Conservation (phyloP, 2,797 vertebrate genomes). For the Karalla daura region DNA sequence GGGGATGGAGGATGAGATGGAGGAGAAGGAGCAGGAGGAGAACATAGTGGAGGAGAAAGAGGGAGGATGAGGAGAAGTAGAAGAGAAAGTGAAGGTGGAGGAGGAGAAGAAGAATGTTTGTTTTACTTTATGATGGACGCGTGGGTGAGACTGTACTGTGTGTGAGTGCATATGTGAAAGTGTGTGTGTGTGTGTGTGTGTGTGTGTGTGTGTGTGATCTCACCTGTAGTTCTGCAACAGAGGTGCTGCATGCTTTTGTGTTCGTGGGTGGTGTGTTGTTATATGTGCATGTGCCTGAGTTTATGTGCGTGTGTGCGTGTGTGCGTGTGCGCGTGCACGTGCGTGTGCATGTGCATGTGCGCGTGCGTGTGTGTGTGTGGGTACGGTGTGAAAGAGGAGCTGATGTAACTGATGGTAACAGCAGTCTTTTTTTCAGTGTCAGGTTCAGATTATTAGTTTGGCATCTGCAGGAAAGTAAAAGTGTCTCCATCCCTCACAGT, state of each 20-base stretch:
- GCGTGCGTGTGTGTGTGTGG: constrained; percentile 20
- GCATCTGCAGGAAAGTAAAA: constrained; percentile 40
- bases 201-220: constrained; percentile 19
- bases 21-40: no score
- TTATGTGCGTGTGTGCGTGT: constrained; percentile 10
- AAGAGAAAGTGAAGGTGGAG: constrained; percentile 53
- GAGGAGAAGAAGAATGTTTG: constrained; percentile 47
- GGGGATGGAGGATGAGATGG: no score
- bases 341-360: constrained; percentile 16
- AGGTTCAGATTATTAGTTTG: constrained; percentile 32
- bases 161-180: constrained; percentile 2
- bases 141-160: constrained; percentile 39
- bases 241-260: constrained; percentile 37
- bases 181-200: constrained; percentile 6
- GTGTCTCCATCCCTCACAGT: not conserved
- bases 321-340: constrained; percentile 37
- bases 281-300: constrained; percentile 1
- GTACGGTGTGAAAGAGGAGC: constrained; percentile 41
- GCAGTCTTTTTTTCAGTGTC: constrained; percentile 21
- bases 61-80: no score
- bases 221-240: constrained; percentile 46
- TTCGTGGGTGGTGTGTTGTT: constrained; percentile 34
- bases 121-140: constrained; percentile 20
- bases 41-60: no score
- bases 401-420: constrained; percentile 76